Base-by-base conservation (phyloP, 2,113 vertebrate genomes). In the Channa maculata region DNA sequence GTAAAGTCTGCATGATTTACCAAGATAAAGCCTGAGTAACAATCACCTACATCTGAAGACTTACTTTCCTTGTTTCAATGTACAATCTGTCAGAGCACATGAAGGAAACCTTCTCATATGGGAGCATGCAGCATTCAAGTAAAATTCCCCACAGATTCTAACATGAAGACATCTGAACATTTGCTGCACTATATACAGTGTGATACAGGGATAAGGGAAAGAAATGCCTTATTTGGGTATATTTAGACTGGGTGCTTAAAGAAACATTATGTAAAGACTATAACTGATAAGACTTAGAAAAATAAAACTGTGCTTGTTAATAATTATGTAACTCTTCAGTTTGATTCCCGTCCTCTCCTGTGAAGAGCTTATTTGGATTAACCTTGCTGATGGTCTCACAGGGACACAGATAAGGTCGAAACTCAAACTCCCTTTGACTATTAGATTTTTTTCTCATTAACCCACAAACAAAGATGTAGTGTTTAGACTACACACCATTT, bases 251-350 rank as follows among this genome's bases (percentile, higher is more conserved):
- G 34, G 11, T 50, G 57, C 73, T 64, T 83, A 73, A 81, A 79
- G 55, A 76, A 88, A 83, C 76, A 82, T 83, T 87, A 75, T 83
- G 74, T 85, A 63, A 79, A 71, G 4, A 39, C 72, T 62, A 43
- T 53, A 68, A 55, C 68, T 43, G 82, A 79, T 85, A 85, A 81
- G 66, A 58, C 15, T 8, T 67, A 46, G 76, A 24, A 54, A 75
- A 84, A 64, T 82, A 85, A 86, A 71, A 67, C 38, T 8, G 49
- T 9, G 55, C 55, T 83, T 71, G 57, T 52, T 53, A 62, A 75
- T 14, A 41, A 76, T 78, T 68, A 76, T 45, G 38, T 46, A 82
- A 87, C 52, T 66, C 65, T 71, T 80, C 63, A 13, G 11, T 48
- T 52, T 65, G 65, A 79, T 75, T 72, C 58, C 48, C 6, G 36